Evolutionary conservation across 2,888 invertebrate genomes (phyloP).

Genomic region (Aphodius sticticus): DNA sequence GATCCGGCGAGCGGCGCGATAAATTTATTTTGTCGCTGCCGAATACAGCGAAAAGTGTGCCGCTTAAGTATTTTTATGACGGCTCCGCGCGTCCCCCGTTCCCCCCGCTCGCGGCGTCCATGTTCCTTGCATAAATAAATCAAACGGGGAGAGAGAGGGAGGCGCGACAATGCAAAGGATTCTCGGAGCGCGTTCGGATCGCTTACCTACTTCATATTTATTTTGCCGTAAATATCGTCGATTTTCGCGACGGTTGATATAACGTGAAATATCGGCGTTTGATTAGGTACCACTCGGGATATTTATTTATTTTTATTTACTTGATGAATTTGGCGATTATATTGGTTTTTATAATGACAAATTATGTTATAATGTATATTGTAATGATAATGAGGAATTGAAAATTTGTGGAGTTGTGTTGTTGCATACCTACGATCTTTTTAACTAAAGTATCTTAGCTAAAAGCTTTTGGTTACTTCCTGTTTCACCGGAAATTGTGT

Average conservation of each 20-base stretch:
- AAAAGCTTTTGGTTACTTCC: no score
- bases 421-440: no score
- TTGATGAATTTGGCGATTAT: no score
- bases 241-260: not conserved
- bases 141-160: not conserved
- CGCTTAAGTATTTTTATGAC: constrained; percentile 4
- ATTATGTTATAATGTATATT: no score
- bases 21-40: constrained; percentile 4
- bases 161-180: not conserved
- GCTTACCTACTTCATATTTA: not conserved
- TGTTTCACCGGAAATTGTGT: no score
- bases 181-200: not conserved
- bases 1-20: constrained; percentile 13
- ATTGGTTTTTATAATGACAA: no score
- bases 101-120: not conserved
- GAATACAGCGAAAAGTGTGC: constrained; percentile 4
- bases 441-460: no score
- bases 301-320: not conserved
- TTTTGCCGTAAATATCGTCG: not conserved
- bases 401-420: no score
- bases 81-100: not conserved
- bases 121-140: constrained; percentile 4
- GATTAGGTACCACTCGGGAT: not conserved
- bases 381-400: no score
- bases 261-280: not conserved